A percentile compares a stretch with the other conserved stretches of the same genome.
Evolutionary conservation across 2,888 invertebrate genomes (phyloP).

Genomic region (Drosophila anomalata): DNA sequence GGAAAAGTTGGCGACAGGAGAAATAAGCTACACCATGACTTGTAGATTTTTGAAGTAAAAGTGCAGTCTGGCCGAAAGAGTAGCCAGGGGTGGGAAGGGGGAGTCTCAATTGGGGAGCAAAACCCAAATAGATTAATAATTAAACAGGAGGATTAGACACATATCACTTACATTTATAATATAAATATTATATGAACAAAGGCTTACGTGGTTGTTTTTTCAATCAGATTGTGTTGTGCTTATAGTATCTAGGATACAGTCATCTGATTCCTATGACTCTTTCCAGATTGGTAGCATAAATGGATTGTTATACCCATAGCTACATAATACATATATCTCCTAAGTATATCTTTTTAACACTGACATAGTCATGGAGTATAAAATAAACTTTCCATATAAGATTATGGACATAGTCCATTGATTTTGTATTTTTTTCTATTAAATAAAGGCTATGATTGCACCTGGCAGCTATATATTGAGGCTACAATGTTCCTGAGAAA

Average conservation of each 20-base stretch:
- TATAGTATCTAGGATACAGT: not conserved
- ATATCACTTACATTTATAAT: not conserved
- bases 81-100: not conserved
- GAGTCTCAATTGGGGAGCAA: not conserved
- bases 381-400: no score
- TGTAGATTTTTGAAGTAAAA: conserved; percentile 64
- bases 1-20: conserved; percentile 29
- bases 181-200: not conserved
- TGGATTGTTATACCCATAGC: not conserved
- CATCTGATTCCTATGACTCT: not conserved
- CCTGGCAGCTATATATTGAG: not conserved
- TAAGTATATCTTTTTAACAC: no score
- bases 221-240: not conserved
- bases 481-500: no score
- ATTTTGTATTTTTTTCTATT: no score
- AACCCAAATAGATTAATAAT: conserved; percentile 14
- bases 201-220: not conserved
- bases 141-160: not conserved
- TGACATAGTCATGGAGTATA: no score
- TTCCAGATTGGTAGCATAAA: not conserved
- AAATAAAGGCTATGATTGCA: not conserved
- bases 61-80: conserved; percentile 24
- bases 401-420: no score
- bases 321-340: no score
- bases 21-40: conserved; percentile 68